Evolutionary conservation across 2,797 vertebrate genomes (phyloP).

Genomic region (Pseudochirops corinnae): DNA sequence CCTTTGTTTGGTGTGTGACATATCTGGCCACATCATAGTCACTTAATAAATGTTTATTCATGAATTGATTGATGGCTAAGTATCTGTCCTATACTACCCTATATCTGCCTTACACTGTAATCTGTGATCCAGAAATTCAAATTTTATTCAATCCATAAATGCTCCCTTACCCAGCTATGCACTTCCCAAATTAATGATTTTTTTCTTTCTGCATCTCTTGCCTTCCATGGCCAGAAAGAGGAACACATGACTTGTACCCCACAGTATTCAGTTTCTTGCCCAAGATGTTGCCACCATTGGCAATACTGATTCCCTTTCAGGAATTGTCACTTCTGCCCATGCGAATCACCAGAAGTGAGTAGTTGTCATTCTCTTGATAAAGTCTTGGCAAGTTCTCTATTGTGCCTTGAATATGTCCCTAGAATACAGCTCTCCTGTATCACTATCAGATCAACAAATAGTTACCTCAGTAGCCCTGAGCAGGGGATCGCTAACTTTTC

Average conservation of each 20-base stretch:
- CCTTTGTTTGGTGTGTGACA: neutral
- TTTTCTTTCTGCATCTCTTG: neutral
- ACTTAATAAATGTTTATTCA: neutral
- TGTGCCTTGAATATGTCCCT: neutral
- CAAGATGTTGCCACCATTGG: no score
- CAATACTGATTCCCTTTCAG: neutral
- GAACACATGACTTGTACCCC: neutral
- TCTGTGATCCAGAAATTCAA: neutral
- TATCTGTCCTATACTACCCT: neutral
- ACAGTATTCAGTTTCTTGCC: neutral
- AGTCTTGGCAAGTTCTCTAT: neutral
- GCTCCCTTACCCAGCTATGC: neutral
- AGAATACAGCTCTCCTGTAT: neutral
- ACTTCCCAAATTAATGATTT: neutral
- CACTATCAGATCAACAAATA: no score
- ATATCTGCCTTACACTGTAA: neutral
- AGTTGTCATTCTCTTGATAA: neutral
- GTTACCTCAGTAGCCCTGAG: neutral
- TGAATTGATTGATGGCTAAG: neutral
- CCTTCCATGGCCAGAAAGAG: neutral
- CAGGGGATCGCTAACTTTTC: neutral
- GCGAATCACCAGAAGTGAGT: neutral
- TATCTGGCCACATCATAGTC: no score
- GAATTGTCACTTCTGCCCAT: neutral
- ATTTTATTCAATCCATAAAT: neutral